Base-by-base conservation (phyloP, 2,888 invertebrate genomes). In the Ypsolopha scabrella region DNA sequence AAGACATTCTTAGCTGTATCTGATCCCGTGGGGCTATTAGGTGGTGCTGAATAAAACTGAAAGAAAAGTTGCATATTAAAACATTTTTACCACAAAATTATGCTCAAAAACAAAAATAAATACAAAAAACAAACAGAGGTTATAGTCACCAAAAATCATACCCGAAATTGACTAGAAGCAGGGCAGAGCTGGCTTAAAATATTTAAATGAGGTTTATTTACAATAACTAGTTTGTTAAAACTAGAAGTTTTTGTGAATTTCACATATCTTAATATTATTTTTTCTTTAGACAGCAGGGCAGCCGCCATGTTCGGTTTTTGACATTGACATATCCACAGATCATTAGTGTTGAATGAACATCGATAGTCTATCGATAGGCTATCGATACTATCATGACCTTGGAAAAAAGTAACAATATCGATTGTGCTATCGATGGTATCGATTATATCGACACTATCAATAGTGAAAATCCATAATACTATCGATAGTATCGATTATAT, bases 1-100 rank as follows among this genome's bases (percentile, higher is more conserved):
- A 87, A 66, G 44, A 87, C 82, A 75, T 86, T 82, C 72, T 82
- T 81, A n/a, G 86, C 85, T 4, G 81, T 54, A 59, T 86, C 82
- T 35, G 67, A 54, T 8, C 71, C 68, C 51, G 65, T 67, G 33
- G 62, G n/a, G 57, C 61, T 67, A 57, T 55, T 66, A 49, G 75
- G 57, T 49, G 70, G 58, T 48, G 80, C 63, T 11, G 81, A 73
- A 61, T 80, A 81, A 58, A 61, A 65, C 85, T 85, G 62, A 36
- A 81, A 75, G 48, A 35, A 58, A 6, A 48, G 24, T 24, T 24
- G 24, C 24, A 24, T 24, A 24, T 24, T 24, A 24, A 3, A 3
- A 24, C 24, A 24, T 24, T 24, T 24, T 24, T 24, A 24, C 24
- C 24, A 24, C 2, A 24, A 24, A 24, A 24, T 3, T 47, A 36